Conservation (phyloP, 2,888 invertebrate genomes). For the Chydorus sphaericus region DNA sequence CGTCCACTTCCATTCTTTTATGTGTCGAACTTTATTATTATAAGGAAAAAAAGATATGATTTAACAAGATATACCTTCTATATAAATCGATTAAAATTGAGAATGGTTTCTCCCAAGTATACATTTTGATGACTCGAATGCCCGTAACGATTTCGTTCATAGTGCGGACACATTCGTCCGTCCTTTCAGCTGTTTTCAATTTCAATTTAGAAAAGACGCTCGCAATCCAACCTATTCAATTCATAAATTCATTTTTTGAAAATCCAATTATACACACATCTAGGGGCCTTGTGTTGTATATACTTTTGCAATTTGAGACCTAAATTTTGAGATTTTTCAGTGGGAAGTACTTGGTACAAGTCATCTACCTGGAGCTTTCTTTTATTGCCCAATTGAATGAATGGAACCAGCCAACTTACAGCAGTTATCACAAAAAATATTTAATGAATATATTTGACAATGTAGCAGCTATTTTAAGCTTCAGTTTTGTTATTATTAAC, state of each 20-base stretch:
- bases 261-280: not conserved
- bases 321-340: conserved; percentile 22
- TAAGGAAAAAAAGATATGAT: no score
- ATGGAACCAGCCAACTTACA: conserved; percentile 23
- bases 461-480: not conserved
- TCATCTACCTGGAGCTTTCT: conserved; percentile 23
- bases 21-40: not conserved
- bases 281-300: no score
- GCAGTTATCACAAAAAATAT: no score
- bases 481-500: not conserved
- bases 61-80: conserved; percentile 7
- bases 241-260: not conserved
- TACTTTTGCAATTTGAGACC: conserved; percentile 23
- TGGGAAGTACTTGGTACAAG: conserved; percentile 21
- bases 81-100: conserved; percentile 23
- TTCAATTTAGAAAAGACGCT: conserved; percentile 28
- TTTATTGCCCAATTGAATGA: conserved; percentile 23
- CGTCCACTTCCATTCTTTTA: conserved; percentile 25
- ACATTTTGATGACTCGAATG: conserved; percentile 41
- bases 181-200: conserved; percentile 32
- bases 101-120: conserved; percentile 39
- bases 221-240: conserved; percentile 28
- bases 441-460: not conserved
- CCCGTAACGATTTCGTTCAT: conserved; percentile 39
- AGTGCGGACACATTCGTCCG: conserved; percentile 36